Conservation (phyloP, 2,113 vertebrate genomes). For the Oreotragus oreotragus region DNA sequence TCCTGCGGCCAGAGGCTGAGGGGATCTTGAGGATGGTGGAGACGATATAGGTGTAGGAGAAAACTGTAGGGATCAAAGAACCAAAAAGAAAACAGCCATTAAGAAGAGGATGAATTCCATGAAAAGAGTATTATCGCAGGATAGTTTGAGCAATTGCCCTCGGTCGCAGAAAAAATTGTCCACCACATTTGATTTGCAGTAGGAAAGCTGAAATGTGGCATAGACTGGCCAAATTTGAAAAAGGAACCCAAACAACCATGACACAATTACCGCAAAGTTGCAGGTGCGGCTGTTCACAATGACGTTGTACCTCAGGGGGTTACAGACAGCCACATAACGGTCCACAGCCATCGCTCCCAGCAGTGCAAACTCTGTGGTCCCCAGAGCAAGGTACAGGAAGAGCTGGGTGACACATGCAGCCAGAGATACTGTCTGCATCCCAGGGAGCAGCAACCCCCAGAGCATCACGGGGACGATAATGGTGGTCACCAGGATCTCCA, state of each 20-base stretch:
- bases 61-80: background rate
- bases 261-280: background rate
- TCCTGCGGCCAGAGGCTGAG: background rate
- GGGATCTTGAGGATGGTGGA: conserved; percentile 26
- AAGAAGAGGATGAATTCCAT: conserved; percentile 16
- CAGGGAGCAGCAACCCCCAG: background rate
- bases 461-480: conserved; percentile 9
- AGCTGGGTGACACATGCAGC: background rate
- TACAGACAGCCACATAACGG: background rate
- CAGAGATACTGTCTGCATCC: background rate
- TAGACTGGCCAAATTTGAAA: conserved; percentile 14
- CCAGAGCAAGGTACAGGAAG: background rate
- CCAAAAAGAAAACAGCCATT: conserved; percentile 5
- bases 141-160: background rate
- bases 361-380: conserved; percentile 19
- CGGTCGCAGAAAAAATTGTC: conserved; percentile 21
- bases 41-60: conserved; percentile 39
- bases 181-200: background rate
- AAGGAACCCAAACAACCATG: conserved; percentile 26
- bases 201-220: background rate
- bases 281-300: conserved; percentile 28
- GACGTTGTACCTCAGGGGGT: background rate
- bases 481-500: conserved; percentile 54
- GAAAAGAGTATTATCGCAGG: background rate
- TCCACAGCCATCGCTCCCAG: conserved; percentile 36